Percentiles rank a stretch among this genome's conserved stretches.
Conservation (phyloP, 2,797 vertebrate species). For the Diceros bicornis region DNA sequence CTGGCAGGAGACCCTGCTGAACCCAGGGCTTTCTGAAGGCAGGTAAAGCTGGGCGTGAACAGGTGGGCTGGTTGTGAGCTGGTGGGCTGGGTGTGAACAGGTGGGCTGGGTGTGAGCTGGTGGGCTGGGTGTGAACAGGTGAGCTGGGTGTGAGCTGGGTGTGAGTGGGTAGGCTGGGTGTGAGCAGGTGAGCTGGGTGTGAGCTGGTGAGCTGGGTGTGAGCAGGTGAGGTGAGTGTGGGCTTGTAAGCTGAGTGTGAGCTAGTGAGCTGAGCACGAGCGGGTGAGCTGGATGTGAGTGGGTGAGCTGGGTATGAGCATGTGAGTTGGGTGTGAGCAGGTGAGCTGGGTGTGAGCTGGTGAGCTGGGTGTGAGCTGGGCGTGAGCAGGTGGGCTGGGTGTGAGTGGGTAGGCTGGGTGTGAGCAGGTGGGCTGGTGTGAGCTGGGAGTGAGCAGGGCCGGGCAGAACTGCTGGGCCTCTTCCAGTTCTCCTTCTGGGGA, state of each 20-base stretch:
- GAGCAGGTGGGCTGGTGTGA: too few relatives aligned
- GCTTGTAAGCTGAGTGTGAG: not conserved
- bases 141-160: not conserved
- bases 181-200: not conserved
- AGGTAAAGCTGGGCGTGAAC: not conserved
- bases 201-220: not conserved
- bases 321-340: not conserved
- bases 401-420: not conserved
- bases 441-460: not conserved
- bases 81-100: not conserved
- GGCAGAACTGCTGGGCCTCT: not conserved
- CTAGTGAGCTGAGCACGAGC: not conserved
- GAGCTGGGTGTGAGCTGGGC: not conserved
- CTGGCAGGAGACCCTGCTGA: not conserved
- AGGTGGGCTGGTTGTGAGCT: not conserved
- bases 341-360: not conserved
- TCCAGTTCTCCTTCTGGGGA: not conserved
- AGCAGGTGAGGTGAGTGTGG: too few relatives aligned
- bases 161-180: not conserved
- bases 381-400: not conserved
- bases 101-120: too few relatives aligned
- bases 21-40: not conserved
- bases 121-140: not conserved
- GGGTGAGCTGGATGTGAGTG: not conserved
- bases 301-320: not conserved